Evolutionary conservation across 2,888 invertebrate genomes (phyloP).

Genomic region (Cloeon dipterum): DNA sequence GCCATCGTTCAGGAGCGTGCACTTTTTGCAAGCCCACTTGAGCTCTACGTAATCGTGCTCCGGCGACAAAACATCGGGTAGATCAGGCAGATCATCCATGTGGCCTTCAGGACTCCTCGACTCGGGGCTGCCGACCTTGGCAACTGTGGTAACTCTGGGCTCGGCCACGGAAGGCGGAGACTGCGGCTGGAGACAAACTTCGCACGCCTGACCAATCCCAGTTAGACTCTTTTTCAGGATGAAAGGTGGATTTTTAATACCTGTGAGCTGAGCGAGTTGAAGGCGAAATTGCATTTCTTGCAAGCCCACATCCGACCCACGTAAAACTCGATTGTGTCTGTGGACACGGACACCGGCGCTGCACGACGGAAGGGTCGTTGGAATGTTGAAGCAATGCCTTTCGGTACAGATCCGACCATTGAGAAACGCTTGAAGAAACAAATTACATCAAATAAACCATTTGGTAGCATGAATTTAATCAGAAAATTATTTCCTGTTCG

Average conservation of each 20-base stretch:
- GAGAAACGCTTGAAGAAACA: no score
- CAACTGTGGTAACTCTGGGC: constrained; percentile 45
- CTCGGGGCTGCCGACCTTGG: constrained; percentile 24
- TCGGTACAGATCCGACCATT: no score
- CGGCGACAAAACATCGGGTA: constrained; percentile 36
- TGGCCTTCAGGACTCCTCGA: constrained; percentile 21
- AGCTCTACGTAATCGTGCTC: constrained; percentile 9
- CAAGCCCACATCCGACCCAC: constrained; percentile 59
- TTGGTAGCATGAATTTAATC: no score
- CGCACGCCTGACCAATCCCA: no score
- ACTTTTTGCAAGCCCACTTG: constrained; percentile 69
- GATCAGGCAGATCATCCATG: constrained; percentile 41
- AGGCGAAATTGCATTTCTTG: constrained; percentile 67
- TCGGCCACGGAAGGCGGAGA: constrained; percentile 35
- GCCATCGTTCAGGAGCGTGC: constrained; percentile 60
- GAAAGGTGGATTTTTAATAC: no score
- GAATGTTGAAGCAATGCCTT: no score
- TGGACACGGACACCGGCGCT: no score
- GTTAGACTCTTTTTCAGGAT: no score
- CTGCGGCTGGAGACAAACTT: constrained; percentile 50
- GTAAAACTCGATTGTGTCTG: constrained; percentile 1
- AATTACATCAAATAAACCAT: no score
- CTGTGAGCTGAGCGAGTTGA: constrained; percentile 61
- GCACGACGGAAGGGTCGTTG: no score
- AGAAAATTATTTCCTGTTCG: no score